A percentile compares a stretch with the other conserved stretches of the same genome.
phyloP scores from a whole-genome alignment of 1,140 invertebrate species.

The Streblospio benedicti region DNA sequence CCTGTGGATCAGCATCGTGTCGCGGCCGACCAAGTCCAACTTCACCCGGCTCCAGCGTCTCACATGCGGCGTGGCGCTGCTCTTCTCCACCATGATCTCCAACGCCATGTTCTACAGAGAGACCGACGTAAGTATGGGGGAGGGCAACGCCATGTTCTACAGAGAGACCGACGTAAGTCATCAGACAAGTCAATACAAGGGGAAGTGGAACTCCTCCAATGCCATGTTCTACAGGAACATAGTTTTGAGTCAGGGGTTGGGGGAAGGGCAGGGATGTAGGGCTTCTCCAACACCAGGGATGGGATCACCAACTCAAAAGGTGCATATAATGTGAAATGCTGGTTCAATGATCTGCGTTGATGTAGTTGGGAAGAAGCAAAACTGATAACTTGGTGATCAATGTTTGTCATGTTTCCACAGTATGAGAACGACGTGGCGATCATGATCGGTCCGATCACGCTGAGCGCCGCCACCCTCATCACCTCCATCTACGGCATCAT shows the following conservation, averaged over 20 bases:
- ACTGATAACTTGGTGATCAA: no score
- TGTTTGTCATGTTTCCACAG: no score
- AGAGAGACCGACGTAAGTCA: constrained; percentile 17
- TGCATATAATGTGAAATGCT: no score
- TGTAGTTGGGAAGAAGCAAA: no score
- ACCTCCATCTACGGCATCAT: constrained; percentile 7
- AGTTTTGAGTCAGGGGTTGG: no score
- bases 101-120: constrained; percentile 51
- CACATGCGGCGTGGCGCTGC: constrained; percentile 43
- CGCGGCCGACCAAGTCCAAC: constrained; percentile 12
- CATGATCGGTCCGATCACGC: constrained; percentile 10
- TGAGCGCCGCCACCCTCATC: not conserved
- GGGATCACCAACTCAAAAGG: no score
- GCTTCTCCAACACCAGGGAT: no score
- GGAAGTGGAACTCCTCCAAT: no score
- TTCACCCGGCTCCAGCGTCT: constrained; percentile 34
- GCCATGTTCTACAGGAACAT: constrained; percentile 52
- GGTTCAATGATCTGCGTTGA: no score
- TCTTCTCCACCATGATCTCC: constrained; percentile 48
- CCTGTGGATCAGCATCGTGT: constrained; percentile 23
- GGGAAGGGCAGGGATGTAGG: no score
- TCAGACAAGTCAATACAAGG: no score
- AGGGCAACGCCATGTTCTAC: constrained; percentile 53
- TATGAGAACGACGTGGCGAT: no score
- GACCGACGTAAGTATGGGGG: constrained; percentile 1